A percentile compares a stretch with the other conserved stretches of the same genome.
phyloP scores from a whole-genome alignment of 2,888 invertebrate genomes.

The Deilephila elpenor region DNA sequence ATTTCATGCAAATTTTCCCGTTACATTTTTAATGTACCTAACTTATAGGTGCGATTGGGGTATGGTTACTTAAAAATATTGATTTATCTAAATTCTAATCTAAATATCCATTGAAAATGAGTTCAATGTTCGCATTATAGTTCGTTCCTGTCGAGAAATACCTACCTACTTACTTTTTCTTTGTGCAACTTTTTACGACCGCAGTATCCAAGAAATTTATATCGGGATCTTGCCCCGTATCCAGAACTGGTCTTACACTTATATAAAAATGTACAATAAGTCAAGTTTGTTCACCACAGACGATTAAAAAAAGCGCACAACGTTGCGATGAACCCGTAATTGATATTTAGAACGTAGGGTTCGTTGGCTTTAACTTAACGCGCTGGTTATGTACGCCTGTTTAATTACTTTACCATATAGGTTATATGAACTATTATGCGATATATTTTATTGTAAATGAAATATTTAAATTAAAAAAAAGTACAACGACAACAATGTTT shows the following conservation, averaged over 20 bases:
- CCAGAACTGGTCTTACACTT: conserved; percentile 46
- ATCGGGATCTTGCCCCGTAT: conserved; percentile 43
- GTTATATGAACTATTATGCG: too few species aligned
- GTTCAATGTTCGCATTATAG: conserved; percentile 20
- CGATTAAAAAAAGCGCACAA: conserved; percentile 11
- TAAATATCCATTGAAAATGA: background rate
- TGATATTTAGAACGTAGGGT: conserved; percentile 3
- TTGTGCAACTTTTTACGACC: conserved; percentile 33
- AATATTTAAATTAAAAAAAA: too few species aligned
- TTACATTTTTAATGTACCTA: background rate
- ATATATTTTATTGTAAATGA: background rate
- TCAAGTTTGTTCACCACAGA: conserved; percentile 19
- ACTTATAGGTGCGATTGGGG: background rate
- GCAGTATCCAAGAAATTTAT: conserved; percentile 37
- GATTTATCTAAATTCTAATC: background rate
- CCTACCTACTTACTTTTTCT: conserved; percentile 31
- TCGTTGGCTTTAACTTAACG: background rate
- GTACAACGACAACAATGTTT: too few species aligned
- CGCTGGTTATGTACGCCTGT: background rate
- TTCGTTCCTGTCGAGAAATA: conserved; percentile 13
- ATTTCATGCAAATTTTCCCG: background rate
- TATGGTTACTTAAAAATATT: background rate
- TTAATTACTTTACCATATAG: background rate
- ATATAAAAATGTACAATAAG: conserved; percentile 27
- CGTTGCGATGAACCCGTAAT: conserved; percentile 22